Evolutionary conservation across 2,888 invertebrate species (phyloP).

Genomic region (Chrysotoxum bicinctum): DNA sequence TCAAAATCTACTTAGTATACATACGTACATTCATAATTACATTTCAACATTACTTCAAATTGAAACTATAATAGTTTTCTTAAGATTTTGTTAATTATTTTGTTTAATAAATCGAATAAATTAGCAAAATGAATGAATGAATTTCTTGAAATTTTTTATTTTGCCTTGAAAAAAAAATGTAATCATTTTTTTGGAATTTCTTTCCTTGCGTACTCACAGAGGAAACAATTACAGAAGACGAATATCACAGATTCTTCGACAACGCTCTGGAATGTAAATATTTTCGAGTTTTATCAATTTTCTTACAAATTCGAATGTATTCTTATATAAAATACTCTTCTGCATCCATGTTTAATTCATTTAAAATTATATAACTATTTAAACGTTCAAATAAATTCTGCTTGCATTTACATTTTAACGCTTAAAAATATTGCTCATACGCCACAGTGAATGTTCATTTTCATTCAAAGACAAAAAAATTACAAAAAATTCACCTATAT

Average conservation of each 20-base stretch:
- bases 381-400: background rate
- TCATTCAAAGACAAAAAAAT: background rate
- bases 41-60: background rate
- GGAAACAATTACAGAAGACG: slow-evolving; percentile 86
- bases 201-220: slow-evolving; percentile 74
- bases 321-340: slow-evolving; percentile 15
- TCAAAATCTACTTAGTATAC: background rate
- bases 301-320: slow-evolving; percentile 43
- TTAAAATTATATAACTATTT: background rate
- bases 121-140: background rate
- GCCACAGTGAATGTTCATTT: slow-evolving; percentile 18
- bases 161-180: slow-evolving; percentile 35
- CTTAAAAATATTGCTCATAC: slow-evolving; percentile 6
- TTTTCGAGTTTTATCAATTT: slow-evolving; percentile 51
- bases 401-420: background rate
- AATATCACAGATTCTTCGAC: slow-evolving; percentile 91
- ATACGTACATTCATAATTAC: background rate
- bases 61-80: background rate
- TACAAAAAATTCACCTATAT: background rate
- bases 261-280: slow-evolving; percentile 90
- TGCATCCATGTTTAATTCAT: slow-evolving; percentile 48
- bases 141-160: background rate
- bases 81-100: slow-evolving; percentile 25
- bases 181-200: slow-evolving; percentile 64
- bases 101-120: slow-evolving; percentile 41